phyloP scores from a whole-genome alignment of 1,140 invertebrate genomes.

The Sitophilus oryzae region DNA sequence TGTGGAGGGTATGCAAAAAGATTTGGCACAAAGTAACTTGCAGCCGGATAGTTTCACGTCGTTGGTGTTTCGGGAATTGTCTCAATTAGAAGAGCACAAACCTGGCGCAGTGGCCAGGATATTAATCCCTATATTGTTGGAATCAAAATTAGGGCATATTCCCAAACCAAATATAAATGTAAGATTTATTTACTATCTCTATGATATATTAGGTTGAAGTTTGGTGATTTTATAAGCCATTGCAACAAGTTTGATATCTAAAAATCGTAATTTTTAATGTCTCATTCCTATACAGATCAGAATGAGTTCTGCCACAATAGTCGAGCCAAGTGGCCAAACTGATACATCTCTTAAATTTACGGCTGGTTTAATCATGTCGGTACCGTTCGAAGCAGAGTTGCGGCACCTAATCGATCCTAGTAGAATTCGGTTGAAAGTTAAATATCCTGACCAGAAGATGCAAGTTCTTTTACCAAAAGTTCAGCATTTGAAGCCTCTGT shows the following conservation, averaged over 20 bases:
- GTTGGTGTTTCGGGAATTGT: conserved; percentile 70
- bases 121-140: conserved; percentile 70
- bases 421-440: conserved; percentile 73
- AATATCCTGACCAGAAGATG: conserved; percentile 86
- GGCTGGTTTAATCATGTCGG: conserved; percentile 80
- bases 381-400: conserved; percentile 81
- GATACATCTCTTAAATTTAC: conserved; percentile 90
- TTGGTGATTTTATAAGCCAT: background rate
- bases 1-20: conserved; percentile 44
- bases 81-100: conserved; percentile 73
- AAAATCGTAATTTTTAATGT: background rate
- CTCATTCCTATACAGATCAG: conserved; percentile 49
- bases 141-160: conserved; percentile 53
- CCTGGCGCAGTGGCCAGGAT: conserved; percentile 76
- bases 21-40: conserved; percentile 44
- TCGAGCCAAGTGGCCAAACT: conserved; percentile 74
- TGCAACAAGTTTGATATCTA: background rate
- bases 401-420: conserved; percentile 67
- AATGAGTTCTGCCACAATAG: conserved; percentile 74
- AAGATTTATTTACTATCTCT: conserved; percentile 18
- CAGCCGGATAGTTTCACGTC: conserved; percentile 72
- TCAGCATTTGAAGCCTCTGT: conserved; percentile 58
- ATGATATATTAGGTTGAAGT: background rate
- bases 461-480: conserved; percentile 73
- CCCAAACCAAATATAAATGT: conserved; percentile 57